Conservation (phyloP, 2,888 invertebrate species). For the Pteria penguin region DNA sequence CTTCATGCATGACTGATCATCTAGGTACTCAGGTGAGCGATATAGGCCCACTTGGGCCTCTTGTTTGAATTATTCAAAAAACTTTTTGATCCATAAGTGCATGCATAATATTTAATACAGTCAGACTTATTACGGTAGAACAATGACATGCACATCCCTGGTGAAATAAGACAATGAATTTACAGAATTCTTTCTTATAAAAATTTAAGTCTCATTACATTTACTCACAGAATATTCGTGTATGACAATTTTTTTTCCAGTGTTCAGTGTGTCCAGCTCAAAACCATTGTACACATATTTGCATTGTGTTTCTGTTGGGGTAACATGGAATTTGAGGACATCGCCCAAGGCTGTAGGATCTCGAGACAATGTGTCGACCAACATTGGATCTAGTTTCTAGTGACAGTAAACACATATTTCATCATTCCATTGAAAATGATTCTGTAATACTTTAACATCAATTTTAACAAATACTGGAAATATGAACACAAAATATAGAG, state of each 20-base stretch:
- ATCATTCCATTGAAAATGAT: not conserved
- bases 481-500: not conserved
- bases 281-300: conserved; percentile 82
- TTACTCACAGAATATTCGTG: conserved; percentile 85
- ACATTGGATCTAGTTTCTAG: conserved; percentile 50
- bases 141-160: no score
- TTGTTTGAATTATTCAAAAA: no score
- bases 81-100: no score
- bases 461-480: not conserved
- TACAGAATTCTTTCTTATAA: no score
- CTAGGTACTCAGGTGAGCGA: no score
- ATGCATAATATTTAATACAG: no score
- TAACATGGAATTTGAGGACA: conserved; percentile 85
- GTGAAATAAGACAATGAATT: no score
- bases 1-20: no score
- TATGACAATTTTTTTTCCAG: conserved; percentile 82
- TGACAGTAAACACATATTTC: not conserved
- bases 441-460: not conserved
- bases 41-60: no score
- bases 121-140: no score
- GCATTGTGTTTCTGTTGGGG: conserved; percentile 83
- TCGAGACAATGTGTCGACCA: conserved; percentile 78
- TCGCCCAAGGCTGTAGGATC: conserved; percentile 82
- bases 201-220: no score
- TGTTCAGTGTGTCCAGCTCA: conserved; percentile 81